Percentiles rank a stretch among this genome's conserved stretches.
These are phyloP conservation scores for Myxocyprinus asiaticus DNA, from an alignment of 2,113 vertebrate species.

Conservation along the genomic window DNA sequence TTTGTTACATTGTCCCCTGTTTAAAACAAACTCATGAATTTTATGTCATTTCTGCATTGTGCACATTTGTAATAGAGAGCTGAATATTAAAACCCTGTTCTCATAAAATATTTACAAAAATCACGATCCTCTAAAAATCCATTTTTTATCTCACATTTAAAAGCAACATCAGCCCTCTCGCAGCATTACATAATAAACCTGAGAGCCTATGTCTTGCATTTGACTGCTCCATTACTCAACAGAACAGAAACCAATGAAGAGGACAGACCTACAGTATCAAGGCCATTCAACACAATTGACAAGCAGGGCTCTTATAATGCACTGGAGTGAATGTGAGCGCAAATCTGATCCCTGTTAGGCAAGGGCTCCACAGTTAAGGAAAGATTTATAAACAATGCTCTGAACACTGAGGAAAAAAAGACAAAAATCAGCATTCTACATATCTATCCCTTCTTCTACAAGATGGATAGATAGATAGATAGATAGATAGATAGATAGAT, in stretches of 20 bases:
- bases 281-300: background rate
- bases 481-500: no score
- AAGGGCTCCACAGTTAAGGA: background rate
- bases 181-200: constrained; percentile 48
- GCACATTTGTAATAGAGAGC: background rate
- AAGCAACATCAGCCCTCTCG: constrained; percentile 28
- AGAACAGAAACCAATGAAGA: constrained; percentile 10
- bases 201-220: constrained; percentile 46
- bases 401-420: no score
- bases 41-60: background rate
- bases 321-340: background rate
- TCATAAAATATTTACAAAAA: background rate
- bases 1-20: background rate
- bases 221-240: constrained; percentile 31
- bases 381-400: no score
- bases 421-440: no score
- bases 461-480: no score
- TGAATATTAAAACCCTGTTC: background rate
- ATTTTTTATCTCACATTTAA: constrained; percentile 32
- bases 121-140: background rate
- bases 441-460: no score
- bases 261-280: background rate
- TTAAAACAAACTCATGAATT: background rate
- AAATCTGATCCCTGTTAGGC: background rate
- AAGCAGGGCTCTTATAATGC: constrained; percentile 27